phyloP scores from a whole-genome alignment of 2,113 vertebrate genomes.

The Calidris pygmaea region DNA sequence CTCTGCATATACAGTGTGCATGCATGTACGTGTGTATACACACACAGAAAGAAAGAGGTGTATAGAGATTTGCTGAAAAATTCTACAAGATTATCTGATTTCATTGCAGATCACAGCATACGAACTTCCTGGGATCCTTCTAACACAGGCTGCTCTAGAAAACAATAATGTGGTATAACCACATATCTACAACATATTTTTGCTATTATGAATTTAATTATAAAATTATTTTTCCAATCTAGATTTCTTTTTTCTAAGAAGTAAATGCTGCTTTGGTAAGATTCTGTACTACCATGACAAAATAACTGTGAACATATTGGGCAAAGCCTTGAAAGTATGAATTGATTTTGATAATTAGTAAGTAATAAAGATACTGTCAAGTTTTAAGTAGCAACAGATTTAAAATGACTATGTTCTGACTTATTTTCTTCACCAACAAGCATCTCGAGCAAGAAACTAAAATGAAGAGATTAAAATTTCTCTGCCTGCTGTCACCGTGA shows the following conservation, averaged over 20 bases:
- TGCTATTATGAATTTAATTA: constrained; percentile 55
- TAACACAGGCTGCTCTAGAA: constrained; percentile 65
- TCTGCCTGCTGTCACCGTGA: constrained; percentile 3
- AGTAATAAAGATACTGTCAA: constrained; percentile 64
- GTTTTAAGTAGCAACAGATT: constrained; percentile 63
- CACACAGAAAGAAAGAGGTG: constrained; percentile 59
- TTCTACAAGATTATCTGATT: constrained; percentile 70
- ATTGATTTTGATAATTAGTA: constrained; percentile 67
- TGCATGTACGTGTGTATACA: constrained; percentile 52
- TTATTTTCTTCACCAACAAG: constrained; percentile 69
- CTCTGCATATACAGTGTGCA: constrained; percentile 64
- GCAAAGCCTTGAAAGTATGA: constrained; percentile 67
- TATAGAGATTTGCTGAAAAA: constrained; percentile 43
- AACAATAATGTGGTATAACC: constrained; percentile 44
- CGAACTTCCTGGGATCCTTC: constrained; percentile 34
- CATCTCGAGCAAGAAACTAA: constrained; percentile 66
- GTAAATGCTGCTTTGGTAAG: constrained; percentile 72
- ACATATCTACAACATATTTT: constrained; percentile 48
- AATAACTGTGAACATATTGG: constrained; percentile 63
- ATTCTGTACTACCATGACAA: constrained; percentile 59
- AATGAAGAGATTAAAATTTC: constrained; percentile 24
- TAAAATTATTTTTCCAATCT: constrained; percentile 26
- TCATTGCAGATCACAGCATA: constrained; percentile 63
- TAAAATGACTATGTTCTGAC: constrained; percentile 59
- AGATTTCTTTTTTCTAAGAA: constrained; percentile 58